Evolutionary conservation across 2,113 vertebrate genomes (phyloP).

Genomic region (Callocephalon fimbriatum): DNA sequence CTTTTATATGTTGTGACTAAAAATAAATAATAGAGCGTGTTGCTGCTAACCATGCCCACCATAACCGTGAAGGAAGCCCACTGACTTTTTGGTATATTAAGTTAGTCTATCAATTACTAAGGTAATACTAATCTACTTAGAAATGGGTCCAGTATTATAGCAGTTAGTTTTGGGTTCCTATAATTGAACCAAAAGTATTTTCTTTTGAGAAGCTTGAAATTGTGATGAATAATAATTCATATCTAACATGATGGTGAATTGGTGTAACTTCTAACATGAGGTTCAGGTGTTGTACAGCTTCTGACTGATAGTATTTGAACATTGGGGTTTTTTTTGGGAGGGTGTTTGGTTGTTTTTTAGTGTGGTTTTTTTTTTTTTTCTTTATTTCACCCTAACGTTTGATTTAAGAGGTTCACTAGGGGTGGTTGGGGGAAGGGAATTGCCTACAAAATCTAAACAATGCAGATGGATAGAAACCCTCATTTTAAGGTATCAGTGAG

Average conservation of each 20-base stretch:
- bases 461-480: background rate
- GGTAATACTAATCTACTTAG: background rate
- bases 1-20: background rate
- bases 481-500: background rate
- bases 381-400: background rate
- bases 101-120: background rate
- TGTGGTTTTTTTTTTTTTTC: background rate
- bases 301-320: background rate
- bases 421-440: background rate
- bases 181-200: background rate
- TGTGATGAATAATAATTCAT: background rate
- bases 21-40: background rate
- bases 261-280: background rate
- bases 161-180: background rate
- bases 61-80: background rate
- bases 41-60: background rate
- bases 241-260: background rate
- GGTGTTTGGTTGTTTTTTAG: background rate
- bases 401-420: background rate
- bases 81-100: background rate
- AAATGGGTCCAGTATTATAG: background rate
- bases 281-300: background rate
- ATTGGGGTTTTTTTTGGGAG: rapidly evolving
- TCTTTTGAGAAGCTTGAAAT: background rate
- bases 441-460: background rate